These are phyloP conservation scores for Scaptomyza polygonia DNA, from an alignment of 2,888 invertebrate genomes.

Conservation along the genomic window DNA sequence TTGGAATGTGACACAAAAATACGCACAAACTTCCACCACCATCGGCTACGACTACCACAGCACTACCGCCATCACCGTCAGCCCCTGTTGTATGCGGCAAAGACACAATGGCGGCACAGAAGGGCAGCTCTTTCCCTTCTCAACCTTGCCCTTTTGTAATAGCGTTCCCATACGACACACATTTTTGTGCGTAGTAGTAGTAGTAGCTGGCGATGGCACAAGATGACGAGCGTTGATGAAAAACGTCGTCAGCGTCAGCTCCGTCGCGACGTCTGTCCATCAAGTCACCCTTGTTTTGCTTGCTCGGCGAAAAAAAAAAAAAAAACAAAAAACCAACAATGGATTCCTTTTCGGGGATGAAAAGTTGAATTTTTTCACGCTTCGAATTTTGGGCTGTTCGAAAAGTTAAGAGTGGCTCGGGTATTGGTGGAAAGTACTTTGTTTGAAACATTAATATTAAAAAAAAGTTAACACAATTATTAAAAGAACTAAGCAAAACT, in stretches of 20 bases:
- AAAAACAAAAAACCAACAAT: constrained; percentile 56
- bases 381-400: constrained; percentile 51
- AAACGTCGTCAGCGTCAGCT: constrained; percentile 64
- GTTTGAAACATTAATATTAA: no score
- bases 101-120: constrained; percentile 67
- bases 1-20: constrained; percentile 85
- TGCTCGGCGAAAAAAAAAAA: constrained; percentile 30
- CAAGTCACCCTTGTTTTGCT: constrained; percentile 78
- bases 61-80: constrained; percentile 22
- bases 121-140: constrained; percentile 41
- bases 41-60: constrained; percentile 28
- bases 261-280: constrained; percentile 80
- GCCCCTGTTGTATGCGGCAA: constrained; percentile 44
- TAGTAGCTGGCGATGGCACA: constrained; percentile 73
- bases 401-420: constrained; percentile 18
- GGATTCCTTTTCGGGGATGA: constrained; percentile 74
- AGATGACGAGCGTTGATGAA: constrained; percentile 82
- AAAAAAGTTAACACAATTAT: no score
- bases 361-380: constrained; percentile 71
- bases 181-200: no score
- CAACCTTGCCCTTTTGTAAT: background rate
- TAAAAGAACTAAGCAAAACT: no score
- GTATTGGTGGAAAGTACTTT: background rate
- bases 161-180: constrained; percentile 54
- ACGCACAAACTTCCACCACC: constrained; percentile 66